Base-by-base conservation (phyloP, 2,888 invertebrate species). In the Eustalomyia histrio region DNA sequence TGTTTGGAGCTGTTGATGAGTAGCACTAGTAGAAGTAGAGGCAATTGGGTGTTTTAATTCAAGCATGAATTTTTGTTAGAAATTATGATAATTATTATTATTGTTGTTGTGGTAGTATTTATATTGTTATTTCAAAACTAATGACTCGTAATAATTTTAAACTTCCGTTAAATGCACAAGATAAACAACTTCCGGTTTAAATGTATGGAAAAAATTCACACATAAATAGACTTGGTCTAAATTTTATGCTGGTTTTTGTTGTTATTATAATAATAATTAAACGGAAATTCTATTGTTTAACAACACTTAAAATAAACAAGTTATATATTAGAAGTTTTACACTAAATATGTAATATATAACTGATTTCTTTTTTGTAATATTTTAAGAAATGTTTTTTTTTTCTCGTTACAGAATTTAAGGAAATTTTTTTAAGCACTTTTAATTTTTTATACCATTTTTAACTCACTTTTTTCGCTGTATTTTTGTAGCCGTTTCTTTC, bases 141-240 rank as follows among this genome's bases (percentile, higher is more conserved):
- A 76, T 76, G 76, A 76, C 33, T 60, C 76, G 57, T 57, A 57
- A 64, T 68, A 72, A 73, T 76, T 68, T 58, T 65, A 33, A 52
- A 80, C 68, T 72, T 72, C 79, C 73, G 68, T 39, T 74, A 33
- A 29, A 14, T 21, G 57, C 21, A 63, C 57, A 69, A 58, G 52
- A 74, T 64, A 64, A 43, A 64, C 67, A 58, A 76, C 35, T 63
- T 76, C 80, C 80, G 65, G 50, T 64, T 80, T 71, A 24, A n/a
- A 6, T 35, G 9, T n/a, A 24, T 14, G 8, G 8, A 12, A 43
- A 55, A n/a, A 24, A 14, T 10, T n/a, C 6, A 47, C 14, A 39
- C 12, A 1, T 10, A 39, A 39, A 39, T 14, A 12, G 39, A 39
- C 12, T 5, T 29, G 29, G 6, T 6, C 29, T 29, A 29, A 29